These are phyloP conservation scores for Mormyrus hasselquistii DNA, from an alignment of 2,797 vertebrate genomes.

Conservation along the genomic window DNA sequence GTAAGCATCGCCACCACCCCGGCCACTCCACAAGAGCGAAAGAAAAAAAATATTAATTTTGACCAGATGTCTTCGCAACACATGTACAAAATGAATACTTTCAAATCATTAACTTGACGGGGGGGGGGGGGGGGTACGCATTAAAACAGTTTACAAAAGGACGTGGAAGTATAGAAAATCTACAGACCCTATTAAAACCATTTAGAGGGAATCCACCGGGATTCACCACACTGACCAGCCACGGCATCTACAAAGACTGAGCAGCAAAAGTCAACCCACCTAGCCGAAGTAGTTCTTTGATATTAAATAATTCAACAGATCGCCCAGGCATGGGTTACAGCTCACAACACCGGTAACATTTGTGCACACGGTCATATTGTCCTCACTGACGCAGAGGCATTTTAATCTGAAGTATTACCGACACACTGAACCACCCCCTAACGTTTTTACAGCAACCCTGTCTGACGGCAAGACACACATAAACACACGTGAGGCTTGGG, in stretches of 20 bases:
- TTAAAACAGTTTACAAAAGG: background rate
- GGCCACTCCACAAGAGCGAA: background rate
- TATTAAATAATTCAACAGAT: background rate
- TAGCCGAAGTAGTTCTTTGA: background rate
- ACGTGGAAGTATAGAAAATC: background rate
- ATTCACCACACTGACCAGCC: background rate
- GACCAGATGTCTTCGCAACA: background rate
- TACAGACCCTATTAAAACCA: background rate
- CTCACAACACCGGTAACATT: background rate
- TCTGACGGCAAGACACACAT: background rate
- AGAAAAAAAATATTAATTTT: background rate
- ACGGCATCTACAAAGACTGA: background rate
- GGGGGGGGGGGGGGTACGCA: background rate
- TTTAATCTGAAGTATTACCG: background rate
- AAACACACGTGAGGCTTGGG: background rate
- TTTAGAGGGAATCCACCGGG: background rate
- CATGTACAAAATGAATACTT: background rate
- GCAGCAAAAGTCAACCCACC: background rate
- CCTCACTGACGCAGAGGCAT: background rate
- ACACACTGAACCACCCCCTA: background rate
- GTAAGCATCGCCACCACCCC: background rate
- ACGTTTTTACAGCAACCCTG: background rate
- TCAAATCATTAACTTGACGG: background rate
- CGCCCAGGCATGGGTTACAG: background rate
- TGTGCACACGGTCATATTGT: background rate